Percentiles rank a stretch among this genome's conserved stretches.
Evolutionary conservation across 2,797 vertebrate genomes (phyloP).

Genomic region (Jordanella pulchra): DNA sequence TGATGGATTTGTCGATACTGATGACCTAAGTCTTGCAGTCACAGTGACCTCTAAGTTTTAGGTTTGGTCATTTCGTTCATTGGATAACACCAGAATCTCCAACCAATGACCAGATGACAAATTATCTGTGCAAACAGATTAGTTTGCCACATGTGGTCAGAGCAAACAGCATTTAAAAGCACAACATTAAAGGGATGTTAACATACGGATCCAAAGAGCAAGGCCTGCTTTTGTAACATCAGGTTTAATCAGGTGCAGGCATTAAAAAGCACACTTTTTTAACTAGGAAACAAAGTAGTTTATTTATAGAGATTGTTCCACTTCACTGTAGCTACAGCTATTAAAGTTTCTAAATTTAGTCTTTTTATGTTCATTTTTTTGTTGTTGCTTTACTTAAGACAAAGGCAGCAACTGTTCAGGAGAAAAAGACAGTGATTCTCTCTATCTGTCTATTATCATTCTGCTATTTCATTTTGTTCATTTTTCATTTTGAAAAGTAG

Average conservation of each 20-base stretch:
- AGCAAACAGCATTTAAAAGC: constrained; percentile 47
- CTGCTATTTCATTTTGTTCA: constrained; percentile 10
- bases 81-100: constrained; percentile 30
- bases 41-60: constrained; percentile 40
- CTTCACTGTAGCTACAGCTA: constrained; percentile 3
- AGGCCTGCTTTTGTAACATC: constrained; percentile 10
- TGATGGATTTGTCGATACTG: constrained; percentile 54
- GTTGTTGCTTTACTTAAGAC: constrained; percentile 5
- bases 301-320: constrained; percentile 4
- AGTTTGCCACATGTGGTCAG: constrained; percentile 43
- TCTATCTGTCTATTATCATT: constrained; percentile 2
- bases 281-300: neutral
- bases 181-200: constrained; percentile 14
- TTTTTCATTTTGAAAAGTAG: neutral
- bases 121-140: constrained; percentile 50
- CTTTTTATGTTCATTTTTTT: constrained; percentile 25
- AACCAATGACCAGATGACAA: constrained; percentile 59
- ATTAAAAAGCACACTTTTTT: neutral
- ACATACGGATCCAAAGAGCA: constrained; percentile 15
- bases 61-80: constrained; percentile 26
- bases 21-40: constrained; percentile 27
- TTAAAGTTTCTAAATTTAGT: constrained; percentile 5
- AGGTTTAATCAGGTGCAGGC: neutral
- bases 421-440: neutral
- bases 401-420: neutral